Base-by-base conservation (phyloP, 2,797 vertebrate genomes). In the Loris lydekkerianus region DNA sequence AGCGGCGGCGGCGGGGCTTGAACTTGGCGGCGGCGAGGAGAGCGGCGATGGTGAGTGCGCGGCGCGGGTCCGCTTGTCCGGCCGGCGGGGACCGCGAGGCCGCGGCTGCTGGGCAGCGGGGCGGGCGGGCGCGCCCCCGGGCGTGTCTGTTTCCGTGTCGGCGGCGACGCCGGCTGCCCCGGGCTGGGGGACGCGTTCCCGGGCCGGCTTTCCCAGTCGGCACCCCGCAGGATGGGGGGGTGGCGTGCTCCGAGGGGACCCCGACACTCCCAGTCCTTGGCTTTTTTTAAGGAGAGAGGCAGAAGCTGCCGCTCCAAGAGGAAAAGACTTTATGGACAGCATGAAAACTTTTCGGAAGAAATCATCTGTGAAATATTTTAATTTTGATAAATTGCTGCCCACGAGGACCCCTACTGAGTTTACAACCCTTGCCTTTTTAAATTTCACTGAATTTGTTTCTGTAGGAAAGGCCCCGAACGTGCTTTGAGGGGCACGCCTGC, bases 331-430 rank as follows among this genome's bases (percentile, higher is more conserved):
- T 87, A 92, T 81, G 92, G 97, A 95, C 96, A 94, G 95, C 96
- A 29, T 37, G 96, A 61, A 88, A 69, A 89, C 89, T 95, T 96
- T 95, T 94, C 60, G 53, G 94, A 76, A 93, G 91, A 96, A 96
- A 95, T 89, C 91, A 92, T 90, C 92, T 97, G 93, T 96, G 92
- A 96, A 95, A 97, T 92, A 84, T 84, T 97, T 96, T 96, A 97
- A 95, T 92, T 93, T 97, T 96, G 95, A 97, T 94, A 83, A 91
- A 96, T 97, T 31, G 58, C 89, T 89, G 84, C 61, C 67, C 70
- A 69, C 17, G 34, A 86, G 65, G 90, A 73, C 25, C 27, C 96
- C 96, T 23, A 46, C 65, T 10, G 93, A 43, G 90, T 75, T 23
- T 20, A n/a, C 82, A 49, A 37, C 73, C 73, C 70, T 78, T 21